Conservation (phyloP, 2,113 vertebrate genomes). For the Siniperca chuatsi region DNA sequence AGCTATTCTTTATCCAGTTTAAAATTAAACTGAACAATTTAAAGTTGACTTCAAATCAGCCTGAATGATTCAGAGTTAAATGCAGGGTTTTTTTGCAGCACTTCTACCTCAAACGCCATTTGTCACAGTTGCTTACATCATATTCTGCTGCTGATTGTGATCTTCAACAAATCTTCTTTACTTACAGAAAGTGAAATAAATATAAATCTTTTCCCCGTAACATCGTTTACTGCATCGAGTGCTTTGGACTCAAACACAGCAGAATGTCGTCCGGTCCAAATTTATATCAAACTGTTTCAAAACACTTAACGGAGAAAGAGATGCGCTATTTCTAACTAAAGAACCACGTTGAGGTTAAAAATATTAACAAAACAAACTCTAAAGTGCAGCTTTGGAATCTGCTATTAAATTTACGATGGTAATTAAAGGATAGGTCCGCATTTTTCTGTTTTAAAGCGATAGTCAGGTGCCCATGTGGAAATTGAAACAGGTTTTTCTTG, state of each 20-base stretch:
- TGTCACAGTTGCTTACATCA: background rate
- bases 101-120: background rate
- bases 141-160: background rate
- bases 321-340: background rate
- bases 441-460: too few species aligned
- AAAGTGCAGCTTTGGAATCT: too few species aligned
- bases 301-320: too few species aligned
- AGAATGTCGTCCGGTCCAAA: background rate
- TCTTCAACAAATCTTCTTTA: background rate
- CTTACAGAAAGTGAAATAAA: background rate
- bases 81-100: background rate
- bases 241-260: background rate
- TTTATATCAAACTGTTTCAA: too few species aligned
- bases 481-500: too few species aligned
- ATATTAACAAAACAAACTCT: too few species aligned
- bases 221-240: too few species aligned
- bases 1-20: slow-evolving; percentile 31
- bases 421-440: too few species aligned
- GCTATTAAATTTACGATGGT: too few species aligned
- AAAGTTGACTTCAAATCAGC: slow-evolving; percentile 8
- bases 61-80: background rate
- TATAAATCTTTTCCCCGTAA: background rate
- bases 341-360: too few species aligned
- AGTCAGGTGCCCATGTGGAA: too few species aligned
- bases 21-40: slow-evolving; percentile 45